phyloP scores from a whole-genome alignment of 2,113 vertebrate genomes.

The Psophia crepitans region DNA sequence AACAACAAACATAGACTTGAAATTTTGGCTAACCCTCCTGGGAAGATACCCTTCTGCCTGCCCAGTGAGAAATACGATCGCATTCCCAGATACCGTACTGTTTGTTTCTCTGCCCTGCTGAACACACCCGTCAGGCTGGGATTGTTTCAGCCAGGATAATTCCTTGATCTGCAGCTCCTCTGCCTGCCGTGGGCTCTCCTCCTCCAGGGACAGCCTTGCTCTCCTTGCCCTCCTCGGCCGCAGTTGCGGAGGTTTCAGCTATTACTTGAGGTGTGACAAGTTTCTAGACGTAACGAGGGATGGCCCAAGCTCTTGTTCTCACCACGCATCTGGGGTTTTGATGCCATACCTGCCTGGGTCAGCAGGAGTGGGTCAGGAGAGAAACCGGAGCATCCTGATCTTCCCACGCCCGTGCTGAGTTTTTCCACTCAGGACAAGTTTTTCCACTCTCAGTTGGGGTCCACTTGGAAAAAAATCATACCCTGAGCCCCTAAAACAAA shows the following conservation, averaged over 20 bases:
- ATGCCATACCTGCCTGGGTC: not conserved
- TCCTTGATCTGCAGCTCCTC: not conserved
- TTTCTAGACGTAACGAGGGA: slow-evolving; percentile 33
- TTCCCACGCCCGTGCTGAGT: not conserved
- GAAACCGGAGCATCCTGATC: not conserved
- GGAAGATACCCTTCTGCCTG: not conserved
- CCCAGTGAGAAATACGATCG: rapidly evolving
- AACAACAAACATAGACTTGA: not conserved
- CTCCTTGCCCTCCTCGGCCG: rapidly evolving
- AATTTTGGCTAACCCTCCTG: not conserved
- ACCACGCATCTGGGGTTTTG: not conserved
- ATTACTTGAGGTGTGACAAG: slow-evolving; percentile 41
- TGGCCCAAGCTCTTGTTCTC: not conserved
- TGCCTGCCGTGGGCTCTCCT: not conserved
- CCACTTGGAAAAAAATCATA: not conserved
- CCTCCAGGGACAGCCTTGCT: not conserved
- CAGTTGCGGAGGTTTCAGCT: not conserved
- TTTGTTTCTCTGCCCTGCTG: not conserved
- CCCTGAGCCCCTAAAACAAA: not conserved
- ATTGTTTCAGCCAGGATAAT: not conserved
- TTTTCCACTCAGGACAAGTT: not conserved
- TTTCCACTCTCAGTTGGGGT: not conserved
- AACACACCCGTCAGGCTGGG: not conserved
- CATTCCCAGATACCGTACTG: not conserved
- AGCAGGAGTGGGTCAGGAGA: not conserved